Percentiles rank a stretch among this genome's conserved stretches.
phyloP scores from a whole-genome alignment of 1,140 invertebrate genomes.

The Trichogramma pretiosum region DNA sequence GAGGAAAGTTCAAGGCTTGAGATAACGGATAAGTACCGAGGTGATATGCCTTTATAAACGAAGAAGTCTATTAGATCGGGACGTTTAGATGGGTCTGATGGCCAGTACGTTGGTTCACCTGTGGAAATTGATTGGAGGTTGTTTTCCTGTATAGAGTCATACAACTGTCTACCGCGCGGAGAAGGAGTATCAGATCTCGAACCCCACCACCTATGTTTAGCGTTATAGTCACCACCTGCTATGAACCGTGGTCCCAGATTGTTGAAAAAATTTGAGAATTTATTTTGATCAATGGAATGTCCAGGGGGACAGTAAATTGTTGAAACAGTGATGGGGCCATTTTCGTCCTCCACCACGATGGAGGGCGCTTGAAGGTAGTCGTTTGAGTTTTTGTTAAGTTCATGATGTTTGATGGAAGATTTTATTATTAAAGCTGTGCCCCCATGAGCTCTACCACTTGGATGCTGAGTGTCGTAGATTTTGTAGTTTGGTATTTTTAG shows the following conservation, averaged over 20 bases:
- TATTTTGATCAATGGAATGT: neutral
- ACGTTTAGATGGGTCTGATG: conserved; percentile 26
- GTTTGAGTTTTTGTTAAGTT: neutral
- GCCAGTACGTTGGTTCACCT: conserved; percentile 28
- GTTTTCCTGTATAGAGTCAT: conserved; percentile 8
- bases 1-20: conserved; percentile 19
- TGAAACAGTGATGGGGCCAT: neutral
- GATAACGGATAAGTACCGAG: conserved; percentile 10
- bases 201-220: neutral
- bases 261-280: neutral
- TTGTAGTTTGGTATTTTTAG: neutral
- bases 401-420: neutral
- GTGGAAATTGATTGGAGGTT: conserved; percentile 14
- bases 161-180: conserved; percentile 14
- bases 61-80: conserved; percentile 30
- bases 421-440: neutral
- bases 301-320: too few relatives aligned
- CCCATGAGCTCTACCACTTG: too few relatives aligned
- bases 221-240: too few relatives aligned
- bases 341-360: neutral
- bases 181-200: neutral
- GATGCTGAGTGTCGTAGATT: neutral
- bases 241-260: neutral
- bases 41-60: conserved; percentile 16
- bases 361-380: neutral